Conservation (phyloP, 2,113 vertebrate species). For the Plectropomus leopardus region DNA sequence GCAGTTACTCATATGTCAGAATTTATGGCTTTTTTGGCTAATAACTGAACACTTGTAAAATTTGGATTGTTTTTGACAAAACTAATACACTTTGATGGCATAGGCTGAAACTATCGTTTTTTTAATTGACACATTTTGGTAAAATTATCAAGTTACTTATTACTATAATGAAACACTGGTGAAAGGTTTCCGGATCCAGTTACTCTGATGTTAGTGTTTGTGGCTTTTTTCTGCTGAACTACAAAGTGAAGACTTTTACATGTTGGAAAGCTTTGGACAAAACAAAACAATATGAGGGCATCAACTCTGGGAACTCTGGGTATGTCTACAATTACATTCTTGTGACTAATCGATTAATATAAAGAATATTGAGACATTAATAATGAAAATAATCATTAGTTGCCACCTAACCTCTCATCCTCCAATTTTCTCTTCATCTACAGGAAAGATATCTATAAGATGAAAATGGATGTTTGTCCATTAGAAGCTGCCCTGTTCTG, state of each 20-base stretch:
- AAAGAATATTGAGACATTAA: not conserved
- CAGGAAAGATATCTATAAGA: constrained; percentile 14
- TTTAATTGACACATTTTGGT: no score
- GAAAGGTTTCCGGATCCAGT: no score
- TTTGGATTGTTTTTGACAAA: no score
- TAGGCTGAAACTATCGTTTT: no score
- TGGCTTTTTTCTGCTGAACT: no score
- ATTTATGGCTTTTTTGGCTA: not conserved
- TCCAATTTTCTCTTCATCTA: not conserved
- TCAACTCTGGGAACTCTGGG: not conserved
- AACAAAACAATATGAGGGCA: not conserved
- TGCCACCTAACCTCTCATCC: not conserved
- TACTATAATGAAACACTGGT: no score
- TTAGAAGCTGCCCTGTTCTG: constrained; percentile 45
- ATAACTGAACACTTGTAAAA: no score
- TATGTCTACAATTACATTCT: not conserved
- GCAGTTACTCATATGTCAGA: not conserved
- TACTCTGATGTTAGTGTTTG: no score
- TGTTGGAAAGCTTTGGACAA: no score
- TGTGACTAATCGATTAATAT: not conserved
- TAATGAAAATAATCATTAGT: not conserved
- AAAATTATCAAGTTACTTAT: no score
- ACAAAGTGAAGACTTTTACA: no score
- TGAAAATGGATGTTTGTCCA: constrained; percentile 26
- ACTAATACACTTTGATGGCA: no score